phyloP scores from a whole-genome alignment of 2,113 vertebrate genomes.

The Bufo bufo region DNA sequence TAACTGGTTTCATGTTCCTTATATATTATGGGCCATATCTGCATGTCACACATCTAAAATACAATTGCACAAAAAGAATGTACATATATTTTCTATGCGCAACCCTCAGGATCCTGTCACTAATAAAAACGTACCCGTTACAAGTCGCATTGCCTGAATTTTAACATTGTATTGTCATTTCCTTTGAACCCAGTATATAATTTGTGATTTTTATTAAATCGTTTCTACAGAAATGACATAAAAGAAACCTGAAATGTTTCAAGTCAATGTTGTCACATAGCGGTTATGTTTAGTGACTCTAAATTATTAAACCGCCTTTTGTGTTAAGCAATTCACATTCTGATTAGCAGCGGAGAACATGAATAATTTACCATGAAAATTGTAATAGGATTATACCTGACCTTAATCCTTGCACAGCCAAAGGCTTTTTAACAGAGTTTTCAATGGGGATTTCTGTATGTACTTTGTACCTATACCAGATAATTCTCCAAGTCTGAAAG shows the following conservation, averaged over 20 bases:
- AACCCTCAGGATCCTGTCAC: too few species aligned
- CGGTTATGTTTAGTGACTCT: constrained; percentile 7
- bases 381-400: constrained; percentile 15
- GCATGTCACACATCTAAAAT: too few species aligned
- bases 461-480: not conserved
- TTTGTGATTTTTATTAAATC: not conserved
- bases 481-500: not conserved
- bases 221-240: not conserved
- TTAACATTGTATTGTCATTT: too few species aligned
- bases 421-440: constrained; percentile 3
- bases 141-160: too few species aligned
- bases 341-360: constrained; percentile 33
- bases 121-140: too few species aligned
- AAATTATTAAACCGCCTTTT: constrained; percentile 42
- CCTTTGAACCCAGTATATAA: too few species aligned
- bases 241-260: not conserved
- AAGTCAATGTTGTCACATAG: not conserved
- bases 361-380: constrained; percentile 43
- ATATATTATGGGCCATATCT: too few species aligned
- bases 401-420: constrained; percentile 26
- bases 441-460: not conserved
- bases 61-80: too few species aligned
- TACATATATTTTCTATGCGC: too few species aligned
- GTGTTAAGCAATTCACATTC: constrained; percentile 26
- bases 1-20: too few species aligned